Conservation (phyloP, 2,113 vertebrate genomes). For the Menidia beryllina region DNA sequence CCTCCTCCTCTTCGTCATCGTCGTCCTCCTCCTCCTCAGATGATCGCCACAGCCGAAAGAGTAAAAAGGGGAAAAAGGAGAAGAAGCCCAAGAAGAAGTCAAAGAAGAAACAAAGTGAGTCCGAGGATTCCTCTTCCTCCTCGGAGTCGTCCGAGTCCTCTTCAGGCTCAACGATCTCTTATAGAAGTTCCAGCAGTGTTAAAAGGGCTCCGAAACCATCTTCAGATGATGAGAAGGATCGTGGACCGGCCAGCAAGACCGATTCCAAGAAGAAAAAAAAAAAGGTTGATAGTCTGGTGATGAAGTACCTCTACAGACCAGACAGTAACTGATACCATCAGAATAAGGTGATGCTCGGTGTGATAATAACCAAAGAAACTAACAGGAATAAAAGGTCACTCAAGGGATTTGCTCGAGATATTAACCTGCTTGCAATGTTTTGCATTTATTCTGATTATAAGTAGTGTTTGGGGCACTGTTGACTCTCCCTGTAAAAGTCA, state of each 20-base stretch:
- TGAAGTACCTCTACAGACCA: conserved; percentile 97
- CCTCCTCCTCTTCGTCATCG: conserved; percentile 43
- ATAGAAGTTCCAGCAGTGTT: conserved; percentile 91
- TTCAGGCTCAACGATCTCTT: conserved; percentile 87
- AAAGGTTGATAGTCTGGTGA: conserved; percentile 92
- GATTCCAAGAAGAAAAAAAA: conserved; percentile 90
- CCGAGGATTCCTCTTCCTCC: conserved; percentile 81
- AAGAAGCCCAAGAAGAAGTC: conserved; percentile 84
- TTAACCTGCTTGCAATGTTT: conserved; percentile 45
- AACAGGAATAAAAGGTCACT: neutral
- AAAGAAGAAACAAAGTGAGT: conserved; percentile 84
- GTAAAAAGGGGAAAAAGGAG: conserved; percentile 73
- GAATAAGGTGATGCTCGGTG: conserved; percentile 79
- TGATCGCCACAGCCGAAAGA: conserved; percentile 74
- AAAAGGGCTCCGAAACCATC: conserved; percentile 83
- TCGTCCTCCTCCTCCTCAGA: conserved; percentile 67
- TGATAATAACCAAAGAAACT: conserved; percentile 70
- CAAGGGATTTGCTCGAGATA: conserved; percentile 2
- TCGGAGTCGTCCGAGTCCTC: conserved; percentile 80
- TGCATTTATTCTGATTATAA: neutral
- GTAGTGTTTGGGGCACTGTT: conserved; percentile 2
- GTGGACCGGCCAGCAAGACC: conserved; percentile 76
- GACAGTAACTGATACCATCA: conserved; percentile 91
- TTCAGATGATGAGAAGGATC: conserved; percentile 66
- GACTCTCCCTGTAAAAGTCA: conserved; percentile 1